Evolutionary conservation across 2,113 vertebrate species (phyloP).

Genomic region (Chlamydotis undulata): DNA sequence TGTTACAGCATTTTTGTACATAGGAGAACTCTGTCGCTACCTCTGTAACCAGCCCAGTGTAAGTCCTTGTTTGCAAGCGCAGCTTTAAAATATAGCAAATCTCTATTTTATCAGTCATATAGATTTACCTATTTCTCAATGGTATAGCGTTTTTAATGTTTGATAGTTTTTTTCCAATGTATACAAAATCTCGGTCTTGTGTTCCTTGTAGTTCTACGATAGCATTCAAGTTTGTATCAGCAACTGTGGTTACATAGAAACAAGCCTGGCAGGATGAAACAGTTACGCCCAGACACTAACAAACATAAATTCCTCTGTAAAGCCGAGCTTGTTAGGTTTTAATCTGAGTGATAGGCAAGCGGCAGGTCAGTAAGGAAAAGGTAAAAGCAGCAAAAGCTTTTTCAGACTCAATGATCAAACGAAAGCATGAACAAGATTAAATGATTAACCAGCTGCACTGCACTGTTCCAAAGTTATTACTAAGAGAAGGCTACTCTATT

Average conservation of each 20-base stretch:
- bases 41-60: constrained; percentile 81
- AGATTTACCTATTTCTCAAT: background rate
- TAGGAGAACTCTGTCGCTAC: constrained; percentile 85
- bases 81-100: background rate
- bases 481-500: background rate
- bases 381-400: background rate
- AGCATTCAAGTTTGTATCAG: background rate
- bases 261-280: background rate
- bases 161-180: background rate
- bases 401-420: background rate
- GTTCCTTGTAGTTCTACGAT: background rate
- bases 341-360: background rate
- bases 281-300: background rate
- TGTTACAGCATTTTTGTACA: constrained; percentile 83
- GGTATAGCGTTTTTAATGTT: background rate
- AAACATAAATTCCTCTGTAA: background rate
- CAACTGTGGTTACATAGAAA: background rate
- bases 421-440: background rate
- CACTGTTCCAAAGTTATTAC: background rate
- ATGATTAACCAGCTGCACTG: background rate
- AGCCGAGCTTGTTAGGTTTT: background rate
- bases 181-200: background rate
- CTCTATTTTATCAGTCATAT: background rate
- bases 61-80: background rate
- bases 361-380: background rate